phyloP scores from a whole-genome alignment of 2,113 vertebrate genomes.

The Eulacestoma nigropectus region DNA sequence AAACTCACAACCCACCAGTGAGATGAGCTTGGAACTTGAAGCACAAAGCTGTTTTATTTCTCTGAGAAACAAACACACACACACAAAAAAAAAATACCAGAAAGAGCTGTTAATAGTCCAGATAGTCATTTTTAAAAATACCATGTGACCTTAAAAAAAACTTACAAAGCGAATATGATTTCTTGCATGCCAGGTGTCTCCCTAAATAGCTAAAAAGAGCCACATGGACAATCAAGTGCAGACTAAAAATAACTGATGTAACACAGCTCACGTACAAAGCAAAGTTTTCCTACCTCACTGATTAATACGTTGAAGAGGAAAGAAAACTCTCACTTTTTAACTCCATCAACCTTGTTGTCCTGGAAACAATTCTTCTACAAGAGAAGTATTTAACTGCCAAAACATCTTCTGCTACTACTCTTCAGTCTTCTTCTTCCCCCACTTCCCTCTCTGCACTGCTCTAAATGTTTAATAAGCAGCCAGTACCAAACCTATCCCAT shows the following conservation, averaged over 20 bases:
- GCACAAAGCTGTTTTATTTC: not conserved
- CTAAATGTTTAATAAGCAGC: not conserved
- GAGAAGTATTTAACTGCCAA: not conserved
- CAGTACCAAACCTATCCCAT: not conserved
- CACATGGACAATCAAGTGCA: not conserved
- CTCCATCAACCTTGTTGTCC: slow-evolving; percentile 13
- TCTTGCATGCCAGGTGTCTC: not conserved
- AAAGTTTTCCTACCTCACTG: not conserved
- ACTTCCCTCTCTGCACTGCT: not conserved
- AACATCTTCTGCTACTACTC: not conserved
- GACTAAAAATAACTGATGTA: not conserved
- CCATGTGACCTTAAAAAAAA: not conserved
- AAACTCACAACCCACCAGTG: not conserved
- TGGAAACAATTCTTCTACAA: slow-evolving; percentile 1
- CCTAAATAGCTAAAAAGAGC: not conserved
- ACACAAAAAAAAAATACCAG: too few relatives aligned
- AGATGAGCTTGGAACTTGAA: not conserved
- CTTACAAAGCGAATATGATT: fast-evolving
- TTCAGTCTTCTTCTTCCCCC: not conserved
- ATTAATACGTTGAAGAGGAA: not conserved
- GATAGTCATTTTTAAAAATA: not conserved
- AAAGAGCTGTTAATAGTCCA: not conserved
- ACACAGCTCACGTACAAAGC: not conserved
- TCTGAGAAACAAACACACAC: not conserved
- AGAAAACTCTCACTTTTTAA: not conserved